Evolutionary conservation across 92 coral and sea anemone species (phyloP).

Genomic region (Phenganax stokvisi): DNA sequence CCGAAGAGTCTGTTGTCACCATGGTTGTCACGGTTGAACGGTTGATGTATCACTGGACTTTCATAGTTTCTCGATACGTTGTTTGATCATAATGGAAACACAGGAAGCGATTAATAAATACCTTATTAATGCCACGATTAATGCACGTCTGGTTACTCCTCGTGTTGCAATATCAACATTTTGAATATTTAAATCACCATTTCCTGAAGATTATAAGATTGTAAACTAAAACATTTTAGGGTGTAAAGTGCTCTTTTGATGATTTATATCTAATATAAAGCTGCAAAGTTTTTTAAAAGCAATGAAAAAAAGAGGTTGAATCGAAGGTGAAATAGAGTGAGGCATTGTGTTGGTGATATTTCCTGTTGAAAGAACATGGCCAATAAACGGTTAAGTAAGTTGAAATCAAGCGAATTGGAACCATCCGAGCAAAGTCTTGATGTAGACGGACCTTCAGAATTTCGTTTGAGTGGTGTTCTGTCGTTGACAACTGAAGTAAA

Average conservation of each 20-base stretch:
- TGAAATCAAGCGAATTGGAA: slow-evolving; percentile 23
- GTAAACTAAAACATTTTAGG: not conserved
- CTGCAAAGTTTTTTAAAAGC: not conserved
- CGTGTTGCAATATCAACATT: no score
- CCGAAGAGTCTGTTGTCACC: no score
- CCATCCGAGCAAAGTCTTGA: slow-evolving; percentile 20
- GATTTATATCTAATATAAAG: not conserved
- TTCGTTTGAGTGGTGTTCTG: slow-evolving; percentile 18
- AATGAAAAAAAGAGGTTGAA: not conserved
- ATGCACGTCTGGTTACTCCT: no score
- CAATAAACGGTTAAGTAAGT: slow-evolving; percentile 28
- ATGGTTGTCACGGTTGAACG: no score
- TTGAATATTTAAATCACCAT: no score
- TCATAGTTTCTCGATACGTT: no score
- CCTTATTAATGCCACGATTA: no score
- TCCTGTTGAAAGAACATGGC: slow-evolving; percentile 14
- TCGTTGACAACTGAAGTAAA: slow-evolving; percentile 23
- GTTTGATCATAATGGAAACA: no score
- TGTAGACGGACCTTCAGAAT: slow-evolving; percentile 10
- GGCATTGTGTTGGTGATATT: not conserved
- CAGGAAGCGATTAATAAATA: no score
- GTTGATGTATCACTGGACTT: no score
- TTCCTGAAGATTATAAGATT: no score
- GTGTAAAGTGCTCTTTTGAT: not conserved
- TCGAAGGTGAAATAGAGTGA: not conserved